phyloP scores from a whole-genome alignment of 2,888 invertebrate species.

The Mellilla xanthometata region DNA sequence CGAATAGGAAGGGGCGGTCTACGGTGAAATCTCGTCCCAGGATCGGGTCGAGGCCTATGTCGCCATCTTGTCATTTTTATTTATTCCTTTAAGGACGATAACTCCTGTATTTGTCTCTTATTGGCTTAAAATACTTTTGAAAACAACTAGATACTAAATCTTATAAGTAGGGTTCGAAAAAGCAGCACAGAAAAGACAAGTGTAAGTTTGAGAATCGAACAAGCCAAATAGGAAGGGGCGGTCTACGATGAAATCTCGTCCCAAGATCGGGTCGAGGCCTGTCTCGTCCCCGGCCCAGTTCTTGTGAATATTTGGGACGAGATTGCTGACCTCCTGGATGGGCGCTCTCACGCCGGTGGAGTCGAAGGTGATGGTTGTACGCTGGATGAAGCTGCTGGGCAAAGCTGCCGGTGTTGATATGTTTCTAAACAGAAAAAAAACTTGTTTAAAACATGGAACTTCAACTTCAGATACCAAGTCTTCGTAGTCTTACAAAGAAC shows the following conservation, averaged over 20 bases:
- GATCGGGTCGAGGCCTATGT: conserved; percentile 25
- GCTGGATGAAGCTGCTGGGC: conserved; percentile 34
- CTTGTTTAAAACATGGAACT: too few species aligned
- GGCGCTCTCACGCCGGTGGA: conserved; percentile 27
- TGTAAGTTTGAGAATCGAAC: conserved; percentile 36
- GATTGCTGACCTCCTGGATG: conserved; percentile 20
- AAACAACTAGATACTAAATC: conserved; percentile 2
- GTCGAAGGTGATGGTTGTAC: conserved; percentile 32
- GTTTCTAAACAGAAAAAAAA: conserved; percentile 28
- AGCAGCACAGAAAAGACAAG: conserved; percentile 36
- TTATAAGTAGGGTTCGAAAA: conserved; percentile 33
- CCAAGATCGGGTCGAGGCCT: conserved; percentile 29
- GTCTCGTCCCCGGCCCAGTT: conserved; percentile 23
- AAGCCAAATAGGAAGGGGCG: conserved; percentile 43
- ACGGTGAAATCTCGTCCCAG: conserved; percentile 39
- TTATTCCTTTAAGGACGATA: too few species aligned
- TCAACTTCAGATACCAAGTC: too few species aligned
- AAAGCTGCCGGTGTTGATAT: conserved; percentile 32
- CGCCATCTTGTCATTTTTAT: too few species aligned
- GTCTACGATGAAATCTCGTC: conserved; percentile 40
- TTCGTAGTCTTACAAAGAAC: too few species aligned
- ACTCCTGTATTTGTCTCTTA: too few species aligned
- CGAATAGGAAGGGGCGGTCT: conserved; percentile 43
- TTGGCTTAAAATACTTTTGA: background rate
- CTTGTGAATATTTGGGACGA: background rate